Evolutionary conservation across 2,797 vertebrate species (phyloP).

Genomic region (Oryzias sinensis): DNA sequence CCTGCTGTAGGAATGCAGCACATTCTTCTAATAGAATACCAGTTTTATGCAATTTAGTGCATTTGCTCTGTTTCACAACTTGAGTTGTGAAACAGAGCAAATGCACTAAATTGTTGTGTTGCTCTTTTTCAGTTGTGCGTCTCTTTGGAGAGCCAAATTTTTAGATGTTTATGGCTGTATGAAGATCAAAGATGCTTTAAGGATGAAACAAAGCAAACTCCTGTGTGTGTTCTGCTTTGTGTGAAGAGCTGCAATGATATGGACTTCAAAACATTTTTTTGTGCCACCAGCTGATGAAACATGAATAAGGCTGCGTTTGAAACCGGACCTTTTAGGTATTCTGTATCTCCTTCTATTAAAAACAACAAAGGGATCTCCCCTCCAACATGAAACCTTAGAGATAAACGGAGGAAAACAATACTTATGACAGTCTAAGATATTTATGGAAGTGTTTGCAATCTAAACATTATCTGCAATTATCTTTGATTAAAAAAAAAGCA

Average conservation of each 20-base stretch:
- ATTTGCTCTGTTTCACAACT: conserved; percentile 1
- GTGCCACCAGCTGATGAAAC: conserved; percentile 33
- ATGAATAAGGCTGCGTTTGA: conserved; percentile 14
- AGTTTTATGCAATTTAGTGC: not conserved
- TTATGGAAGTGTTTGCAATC: too few species aligned
- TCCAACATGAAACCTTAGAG: conserved; percentile 7
- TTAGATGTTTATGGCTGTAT: not conserved
- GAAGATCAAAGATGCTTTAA: conserved; percentile 58
- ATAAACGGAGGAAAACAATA: not conserved
- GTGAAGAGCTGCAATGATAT: conserved; percentile 39
- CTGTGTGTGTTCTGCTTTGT: conserved; percentile 36
- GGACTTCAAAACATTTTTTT: conserved; percentile 37
- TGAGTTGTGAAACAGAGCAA: too few species aligned
- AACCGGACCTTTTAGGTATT: conserved; percentile 35
- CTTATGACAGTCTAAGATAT: too few species aligned
- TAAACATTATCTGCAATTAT: conserved; percentile 40
- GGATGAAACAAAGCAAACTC: conserved; percentile 37
- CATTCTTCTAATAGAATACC: not conserved
- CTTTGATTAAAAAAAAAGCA: conserved; percentile 54
- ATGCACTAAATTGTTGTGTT: too few species aligned
- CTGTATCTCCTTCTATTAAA: conserved; percentile 27
- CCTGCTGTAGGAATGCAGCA: not conserved
- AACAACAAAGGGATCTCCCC: not conserved
- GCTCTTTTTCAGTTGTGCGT: not conserved
- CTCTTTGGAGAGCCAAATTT: conserved; percentile 20